Conservation (phyloP, 2,113 vertebrate genomes). For the Apistogramma diplotaenia region DNA sequence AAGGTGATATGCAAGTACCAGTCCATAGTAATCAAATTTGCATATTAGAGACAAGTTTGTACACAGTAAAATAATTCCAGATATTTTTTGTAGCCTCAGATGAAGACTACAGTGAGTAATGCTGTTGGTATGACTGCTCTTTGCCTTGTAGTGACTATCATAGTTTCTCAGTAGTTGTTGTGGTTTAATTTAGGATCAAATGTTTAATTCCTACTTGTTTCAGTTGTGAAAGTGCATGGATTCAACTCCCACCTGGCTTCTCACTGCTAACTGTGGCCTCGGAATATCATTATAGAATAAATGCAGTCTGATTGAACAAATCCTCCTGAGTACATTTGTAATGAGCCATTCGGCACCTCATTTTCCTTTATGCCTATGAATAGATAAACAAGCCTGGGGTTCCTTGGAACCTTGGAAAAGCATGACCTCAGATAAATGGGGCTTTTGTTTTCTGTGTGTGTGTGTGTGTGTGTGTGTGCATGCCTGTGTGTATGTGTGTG, state of each 20-base stretch:
- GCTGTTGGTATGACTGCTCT: too few relatives aligned
- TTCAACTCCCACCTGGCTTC: neutral
- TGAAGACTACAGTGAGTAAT: too few relatives aligned
- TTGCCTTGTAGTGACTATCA: neutral
- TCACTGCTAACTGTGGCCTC: neutral
- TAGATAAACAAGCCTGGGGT: neutral
- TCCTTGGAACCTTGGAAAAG: neutral
- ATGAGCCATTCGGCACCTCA: neutral
- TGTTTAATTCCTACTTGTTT: fast-evolving
- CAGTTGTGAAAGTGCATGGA: neutral
- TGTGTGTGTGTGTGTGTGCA: neutral
- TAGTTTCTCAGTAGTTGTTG: neutral
- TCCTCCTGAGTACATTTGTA: neutral
- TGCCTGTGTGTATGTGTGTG: neutral
- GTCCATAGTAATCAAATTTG: too few relatives aligned
- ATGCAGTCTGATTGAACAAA: neutral
- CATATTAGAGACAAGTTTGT: too few relatives aligned
- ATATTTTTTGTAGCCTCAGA: too few relatives aligned
- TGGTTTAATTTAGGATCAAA: neutral
- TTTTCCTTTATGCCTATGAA: neutral
- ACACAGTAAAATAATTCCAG: too few relatives aligned
- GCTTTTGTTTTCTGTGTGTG: neutral
- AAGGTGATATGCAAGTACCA: neutral
- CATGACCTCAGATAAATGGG: neutral
- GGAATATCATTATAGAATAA: neutral